These are phyloP conservation scores for Premnoplex brunnescens DNA, from an alignment of 2,797 vertebrate genomes.

Conservation along the genomic window DNA sequence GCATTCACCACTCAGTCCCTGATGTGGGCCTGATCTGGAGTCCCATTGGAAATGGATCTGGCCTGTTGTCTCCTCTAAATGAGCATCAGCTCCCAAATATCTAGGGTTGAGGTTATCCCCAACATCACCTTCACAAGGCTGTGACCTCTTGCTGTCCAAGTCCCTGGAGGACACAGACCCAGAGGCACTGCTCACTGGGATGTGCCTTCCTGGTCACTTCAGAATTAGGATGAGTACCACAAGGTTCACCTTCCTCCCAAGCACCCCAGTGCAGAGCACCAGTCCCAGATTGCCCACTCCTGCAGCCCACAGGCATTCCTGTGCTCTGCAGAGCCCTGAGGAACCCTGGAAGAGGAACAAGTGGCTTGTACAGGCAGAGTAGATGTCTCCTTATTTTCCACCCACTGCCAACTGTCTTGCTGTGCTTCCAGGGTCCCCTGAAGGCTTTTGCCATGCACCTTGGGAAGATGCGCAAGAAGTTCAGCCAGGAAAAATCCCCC, in stretches of 20 bases:
- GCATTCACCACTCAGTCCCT: background rate
- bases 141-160: background rate
- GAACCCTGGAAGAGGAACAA: background rate
- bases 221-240: background rate
- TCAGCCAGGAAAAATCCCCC: constrained; percentile 66
- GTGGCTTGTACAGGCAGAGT: background rate
- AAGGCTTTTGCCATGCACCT: constrained; percentile 75
- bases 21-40: background rate
- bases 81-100: background rate
- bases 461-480: constrained; percentile 72
- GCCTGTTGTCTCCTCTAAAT: background rate
- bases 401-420: background rate
- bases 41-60: background rate
- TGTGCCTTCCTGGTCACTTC: background rate
- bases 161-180: background rate
- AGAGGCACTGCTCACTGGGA: background rate
- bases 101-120: background rate
- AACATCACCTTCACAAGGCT: background rate
- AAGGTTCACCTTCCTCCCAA: background rate
- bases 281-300: background rate
- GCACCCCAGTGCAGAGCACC: background rate
- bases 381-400: background rate
- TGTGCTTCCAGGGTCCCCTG: constrained; percentile 73
- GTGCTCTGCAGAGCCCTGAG: background rate
- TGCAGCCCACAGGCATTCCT: background rate